Base-by-base conservation (phyloP, 2,797 vertebrate species). In the Microchirus variegatus region DNA sequence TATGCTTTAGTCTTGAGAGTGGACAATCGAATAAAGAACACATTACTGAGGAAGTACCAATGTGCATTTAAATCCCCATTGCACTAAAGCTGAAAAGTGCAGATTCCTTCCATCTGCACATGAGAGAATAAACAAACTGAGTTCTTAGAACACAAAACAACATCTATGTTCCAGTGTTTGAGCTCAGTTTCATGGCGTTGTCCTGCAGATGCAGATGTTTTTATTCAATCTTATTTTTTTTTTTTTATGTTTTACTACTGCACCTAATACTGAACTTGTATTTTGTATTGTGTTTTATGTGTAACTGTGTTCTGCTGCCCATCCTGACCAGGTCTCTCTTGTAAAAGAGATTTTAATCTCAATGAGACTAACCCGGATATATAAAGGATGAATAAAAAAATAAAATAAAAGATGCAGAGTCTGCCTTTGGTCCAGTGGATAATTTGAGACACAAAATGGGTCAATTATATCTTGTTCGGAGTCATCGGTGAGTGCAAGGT, bases 1-100 rank as follows among this genome's bases (percentile, higher is more conserved):
- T 80, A 78, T 75, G 76, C 67, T 59, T 80, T 76, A 73, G 75
- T 77, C 73, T 66, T 36, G 48, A 78, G 66, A 81, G 56, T 70
- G 82, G 80, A 87, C 62, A 70, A 83, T 84, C 79, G 84, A 73
- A 85, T 67, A 86, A 74, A 78, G 59, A 73, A 65, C 53, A 76
- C 58, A 87, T 87, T 68, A 81, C 87, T 76, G 60, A 49, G 64
- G 64, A 43, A 53, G 36, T 77, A 63, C 53, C 77, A 81, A 82
- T 49, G 69, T 81, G 60, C 57, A 67, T 75, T 75, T 72, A 72
- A 81, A 73, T 84, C 74, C 73, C 67, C 65, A 58, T 8, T 60
- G 72, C 40, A 37, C 44, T 47, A 49, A 75, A 71, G 57, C 35
- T 68, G 64, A 76, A 70, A 44, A 59, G 65, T 59, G 59, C 18